Evolutionary conservation across 1,140 invertebrate genomes (phyloP).

Genomic region (Oedothorax gibbosus): DNA sequence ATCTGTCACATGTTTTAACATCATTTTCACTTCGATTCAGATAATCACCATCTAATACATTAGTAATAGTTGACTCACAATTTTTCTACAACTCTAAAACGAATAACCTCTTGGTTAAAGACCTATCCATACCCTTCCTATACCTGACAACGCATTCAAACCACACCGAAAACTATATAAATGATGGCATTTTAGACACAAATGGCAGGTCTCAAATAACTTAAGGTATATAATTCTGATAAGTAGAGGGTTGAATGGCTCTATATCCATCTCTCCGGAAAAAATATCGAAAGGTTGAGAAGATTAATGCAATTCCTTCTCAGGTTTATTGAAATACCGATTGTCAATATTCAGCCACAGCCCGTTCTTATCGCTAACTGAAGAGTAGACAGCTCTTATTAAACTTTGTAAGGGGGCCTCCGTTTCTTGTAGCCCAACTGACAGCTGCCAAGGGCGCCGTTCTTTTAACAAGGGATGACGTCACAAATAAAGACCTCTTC

Average conservation of each 20-base stretch:
- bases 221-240: not conserved
- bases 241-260: constrained; percentile 2
- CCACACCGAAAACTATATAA: no score
- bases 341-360: constrained; percentile 18
- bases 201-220: no score
- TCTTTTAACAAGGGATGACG: constrained; percentile 41
- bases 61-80: no score
- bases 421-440: constrained; percentile 23
- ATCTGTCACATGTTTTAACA: no score
- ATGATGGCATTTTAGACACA: no score
- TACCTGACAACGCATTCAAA: no score
- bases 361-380: not conserved
- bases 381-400: constrained; percentile 37
- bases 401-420: constrained; percentile 25
- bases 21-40: no score
- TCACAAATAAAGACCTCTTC: constrained; percentile 6
- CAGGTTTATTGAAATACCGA: constrained; percentile 45
- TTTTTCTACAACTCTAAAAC: no score
- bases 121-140: no score
- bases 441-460: constrained; percentile 44
- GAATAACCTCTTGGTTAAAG: no score
- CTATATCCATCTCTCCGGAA: constrained; percentile 14
- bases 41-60: no score
- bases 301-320: constrained; percentile 32
- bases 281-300: constrained; percentile 33